Conservation (phyloP, 2,797 vertebrate genomes). For the Chelonia mydas region DNA sequence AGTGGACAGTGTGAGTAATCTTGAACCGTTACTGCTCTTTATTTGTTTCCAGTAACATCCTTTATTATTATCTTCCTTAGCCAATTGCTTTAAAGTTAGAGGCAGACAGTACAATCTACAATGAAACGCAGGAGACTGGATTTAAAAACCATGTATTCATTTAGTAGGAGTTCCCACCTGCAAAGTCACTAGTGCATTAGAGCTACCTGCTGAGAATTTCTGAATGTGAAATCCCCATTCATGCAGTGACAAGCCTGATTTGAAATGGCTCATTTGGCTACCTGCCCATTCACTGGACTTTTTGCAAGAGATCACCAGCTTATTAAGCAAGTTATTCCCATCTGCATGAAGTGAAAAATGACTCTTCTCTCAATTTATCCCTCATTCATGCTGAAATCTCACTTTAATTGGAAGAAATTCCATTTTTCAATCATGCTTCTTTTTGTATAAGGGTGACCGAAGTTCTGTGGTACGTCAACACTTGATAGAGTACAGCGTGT, state of each 20-base stretch:
- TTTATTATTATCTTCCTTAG: neutral
- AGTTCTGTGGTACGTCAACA: neutral
- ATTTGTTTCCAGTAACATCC: accelerated
- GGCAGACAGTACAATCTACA: accelerated
- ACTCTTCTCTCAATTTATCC: neutral
- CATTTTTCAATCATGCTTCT: neutral
- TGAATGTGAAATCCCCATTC: accelerated
- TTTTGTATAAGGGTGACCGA: neutral
- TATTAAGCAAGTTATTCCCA: neutral
- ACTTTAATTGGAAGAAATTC: accelerated
- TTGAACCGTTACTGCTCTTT: neutral
- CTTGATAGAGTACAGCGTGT: neutral
- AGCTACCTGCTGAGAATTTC: neutral
- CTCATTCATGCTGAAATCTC: accelerated
- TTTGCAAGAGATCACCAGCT: neutral
- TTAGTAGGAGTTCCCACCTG: neutral
- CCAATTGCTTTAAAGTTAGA: neutral
- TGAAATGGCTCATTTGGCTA: neutral
- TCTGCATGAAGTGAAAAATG: accelerated
- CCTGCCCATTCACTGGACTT: neutral
- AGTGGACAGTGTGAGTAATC: constrained; percentile 95
- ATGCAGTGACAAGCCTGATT: accelerated
- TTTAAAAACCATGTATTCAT: accelerated
- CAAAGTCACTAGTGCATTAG: neutral
- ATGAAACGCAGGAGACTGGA: neutral